Base-by-base conservation (phyloP, 1,140 invertebrate species). In the Drosophila sp. region DNA sequence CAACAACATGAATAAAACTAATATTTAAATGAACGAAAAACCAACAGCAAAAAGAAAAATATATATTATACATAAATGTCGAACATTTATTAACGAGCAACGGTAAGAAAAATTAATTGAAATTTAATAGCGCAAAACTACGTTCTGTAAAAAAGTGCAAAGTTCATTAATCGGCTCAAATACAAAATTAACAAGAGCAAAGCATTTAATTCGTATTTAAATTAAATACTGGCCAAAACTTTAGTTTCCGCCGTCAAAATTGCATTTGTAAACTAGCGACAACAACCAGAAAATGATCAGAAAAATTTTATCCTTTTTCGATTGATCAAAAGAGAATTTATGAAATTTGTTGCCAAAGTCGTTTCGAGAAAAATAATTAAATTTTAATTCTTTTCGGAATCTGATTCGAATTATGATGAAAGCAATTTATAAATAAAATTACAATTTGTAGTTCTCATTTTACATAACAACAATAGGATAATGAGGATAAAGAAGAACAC, bases 201-300 rank as follows among this genome's bases (percentile, higher is more conserved):
- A 73, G 83, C 83, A 87, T 87, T 87, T 87, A 87, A 79, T 79
- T 70, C 72, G 76, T 87, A 89, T 87, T 89, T 83, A 82, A 78
- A 57, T 67, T 63, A 80, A 86, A 62, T 45, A 64, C 87, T 59
- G 76, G 72, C 79, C 70, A 76, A 80, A 50, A 43, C 54, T 76
- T 86, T 54, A 65, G 80, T 76, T 65, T 69, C 71, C 78, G 82
- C 82, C 83, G 83, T 82, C 78, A 78, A 86, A 87, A 80, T 73
- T 76, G 81, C 81, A 90, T 90, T 89, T 90, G 81, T 89, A 86
- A 89, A 87, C 72, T 79, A 78, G 67, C 43, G 65, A 67, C 50
- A 78, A 70, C 14, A 63, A 63, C 54, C 18, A 27, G 43, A 76
- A 59, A 63, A 13, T 34, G 7, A 32, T 1, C 53, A 45, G 65